Conservation (phyloP, 2,797 vertebrate species). For the Lacerta bilineata region DNA sequence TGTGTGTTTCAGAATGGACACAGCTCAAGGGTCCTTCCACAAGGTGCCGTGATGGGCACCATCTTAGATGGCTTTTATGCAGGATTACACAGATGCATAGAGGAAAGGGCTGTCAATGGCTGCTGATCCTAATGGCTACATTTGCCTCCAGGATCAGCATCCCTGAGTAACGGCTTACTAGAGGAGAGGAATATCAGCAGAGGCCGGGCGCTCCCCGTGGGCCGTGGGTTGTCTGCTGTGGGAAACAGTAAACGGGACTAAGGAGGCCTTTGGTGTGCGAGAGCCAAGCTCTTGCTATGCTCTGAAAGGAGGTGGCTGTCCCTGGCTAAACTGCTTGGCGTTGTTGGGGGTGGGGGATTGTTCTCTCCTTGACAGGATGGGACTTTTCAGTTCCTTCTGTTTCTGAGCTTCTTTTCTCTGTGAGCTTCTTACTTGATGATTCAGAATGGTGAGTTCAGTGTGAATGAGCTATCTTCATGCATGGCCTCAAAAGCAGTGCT, state of each 20-base stretch:
- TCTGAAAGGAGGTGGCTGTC: not conserved
- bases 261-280: not conserved
- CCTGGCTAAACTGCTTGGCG: not conserved
- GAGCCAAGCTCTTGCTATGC: not conserved
- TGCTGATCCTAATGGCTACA: too few species aligned
- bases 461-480: not conserved
- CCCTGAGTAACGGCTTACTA: too few species aligned
- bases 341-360: not conserved
- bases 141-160: too few species aligned
- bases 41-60: too few species aligned
- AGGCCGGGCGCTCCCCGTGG: too few species aligned
- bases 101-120: not conserved
- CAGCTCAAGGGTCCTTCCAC: too few species aligned
- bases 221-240: too few species aligned
- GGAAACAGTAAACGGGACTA: too few species aligned
- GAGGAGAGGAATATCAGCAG: too few species aligned
- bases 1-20: too few species aligned
- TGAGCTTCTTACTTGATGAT: not conserved
- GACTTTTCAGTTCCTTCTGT: not conserved
- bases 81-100: not conserved
- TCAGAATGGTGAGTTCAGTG: not conserved
- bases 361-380: not conserved
- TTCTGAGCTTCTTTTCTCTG: not conserved
- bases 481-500: not conserved
- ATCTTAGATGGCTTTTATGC: too few species aligned